Base-by-base conservation (phyloP, 2,888 invertebrate species). In the Cryptops parisi region DNA sequence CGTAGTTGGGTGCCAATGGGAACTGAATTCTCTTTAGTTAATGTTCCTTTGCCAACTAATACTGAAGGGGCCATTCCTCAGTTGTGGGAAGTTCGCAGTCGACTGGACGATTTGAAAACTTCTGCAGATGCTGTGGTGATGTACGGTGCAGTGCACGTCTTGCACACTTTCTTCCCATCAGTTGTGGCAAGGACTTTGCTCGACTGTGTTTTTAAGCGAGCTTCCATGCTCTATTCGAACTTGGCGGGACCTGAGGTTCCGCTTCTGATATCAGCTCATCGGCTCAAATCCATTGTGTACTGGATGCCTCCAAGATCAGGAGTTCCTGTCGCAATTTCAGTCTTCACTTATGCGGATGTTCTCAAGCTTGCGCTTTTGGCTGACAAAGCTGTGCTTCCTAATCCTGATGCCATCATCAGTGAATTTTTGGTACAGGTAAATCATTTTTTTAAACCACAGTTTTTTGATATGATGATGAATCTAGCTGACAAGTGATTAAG, bases 1-100 rank as follows among this genome's bases (percentile, higher is more conserved):
- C 59, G 60, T 21, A 58, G 47, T 48, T 57, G 39, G 53, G 54
- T 57, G 47, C 60, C 62, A 25, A 63, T 69, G 57, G 68, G 67
- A 33, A 67, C 64, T 53, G 65, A 66, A 55, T 64, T 65, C 38
- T 65, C 69, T 1, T 63, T 68, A 9, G 67, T 69, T 2, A 62
- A 67, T 17, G 59, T 69, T n/a, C 58, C 64, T 23, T 64, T 77
- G 43, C 76, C 77, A 22, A 71, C 73, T 41, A 71, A 72, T 58
- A 72, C 72, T 2, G 77, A 77, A 62, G 76, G 75, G n/a, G 72
- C 72, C 38, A 73, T 77, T 24, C 77, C 77, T 1, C 67, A 76
- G 24, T 67, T 77, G 2, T 77, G 77, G 77, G 70, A 71, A 45
- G 71, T 75, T 25, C 70, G 75, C 40, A 67, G 70, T 41, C 63